Evolutionary conservation across 2,888 invertebrate genomes (phyloP), one percentile per base, ranked within the genome.

Genomic region (Drosophila paracracens): DNA sequence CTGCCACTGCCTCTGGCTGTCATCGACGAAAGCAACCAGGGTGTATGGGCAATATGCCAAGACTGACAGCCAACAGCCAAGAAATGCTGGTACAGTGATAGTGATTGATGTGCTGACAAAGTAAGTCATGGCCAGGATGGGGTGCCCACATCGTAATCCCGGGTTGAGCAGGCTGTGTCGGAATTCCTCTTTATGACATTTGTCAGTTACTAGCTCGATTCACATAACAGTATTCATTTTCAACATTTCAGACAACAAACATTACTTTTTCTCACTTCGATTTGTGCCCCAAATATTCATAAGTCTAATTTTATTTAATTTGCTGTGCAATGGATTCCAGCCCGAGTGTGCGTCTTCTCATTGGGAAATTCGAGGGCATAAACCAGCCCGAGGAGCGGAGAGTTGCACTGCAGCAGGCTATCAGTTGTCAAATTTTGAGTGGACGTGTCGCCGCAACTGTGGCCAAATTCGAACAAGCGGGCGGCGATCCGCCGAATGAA

Each of bases 31-130:
- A 18, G 36, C 35, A 33, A 35, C 64, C 60, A 27, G 57, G 57
- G 76, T 76, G 76, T 79, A 76, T 78, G 76, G 71, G 80, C 71
- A 78, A 75, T 78, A 58, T 76, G 76, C 64, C 80, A 79, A 50
- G 59, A 50, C 46, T 66, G 80, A 75, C 76, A 75, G 76, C 52
- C 70, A 75, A 76, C 76, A 76, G 58, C 63, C 75, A 64, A 75
- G 71, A 78, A 75, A 78, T 80, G 80, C 48, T 66, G 36, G 25
- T 43, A 61, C 51, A 38, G 36, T 71, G 76, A 75, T 75, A 80
- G 77, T 78, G 77, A 80, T 78, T 78, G 77, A 78, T 80, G 76
- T 62, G 63, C 63, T 31, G 65, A 40, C 60, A 75, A 52, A 36
- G 46, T 38, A 63, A 51, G 33, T 27, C 31, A 43, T 31, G 36